Conservation (phyloP, 2,113 vertebrate species). For the Orycteropus afer region DNA sequence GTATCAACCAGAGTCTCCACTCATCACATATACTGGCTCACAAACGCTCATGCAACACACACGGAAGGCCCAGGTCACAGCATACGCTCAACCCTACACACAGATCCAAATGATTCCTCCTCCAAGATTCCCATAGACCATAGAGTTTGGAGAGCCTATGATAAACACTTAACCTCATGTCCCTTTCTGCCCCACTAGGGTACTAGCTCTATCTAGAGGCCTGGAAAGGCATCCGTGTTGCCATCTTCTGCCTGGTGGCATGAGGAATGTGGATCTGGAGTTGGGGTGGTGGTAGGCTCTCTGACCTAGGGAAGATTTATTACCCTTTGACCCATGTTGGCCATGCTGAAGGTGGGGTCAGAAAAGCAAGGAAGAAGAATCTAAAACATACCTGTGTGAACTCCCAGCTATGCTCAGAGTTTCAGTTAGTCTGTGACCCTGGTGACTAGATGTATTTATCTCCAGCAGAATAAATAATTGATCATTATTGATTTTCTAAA, state of each 20-base stretch:
- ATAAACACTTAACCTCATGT: not conserved
- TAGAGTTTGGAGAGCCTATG: not conserved
- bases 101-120: not conserved
- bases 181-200: not conserved
- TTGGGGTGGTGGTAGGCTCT: fast-evolving
- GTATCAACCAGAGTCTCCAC: not conserved
- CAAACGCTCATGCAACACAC: not conserved
- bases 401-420: not conserved
- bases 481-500: slow-evolving; percentile 55
- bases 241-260: not conserved
- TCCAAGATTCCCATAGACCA: not conserved
- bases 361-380: too few relatives aligned
- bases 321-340: fast-evolving
- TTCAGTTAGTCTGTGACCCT: not conserved
- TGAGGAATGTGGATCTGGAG: not conserved
- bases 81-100: not conserved
- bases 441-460: slow-evolving; percentile 53
- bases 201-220: not conserved
- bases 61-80: not conserved
- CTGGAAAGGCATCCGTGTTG: fast-evolving
- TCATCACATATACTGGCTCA: not conserved
- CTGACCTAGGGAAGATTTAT: not conserved
- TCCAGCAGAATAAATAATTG: slow-evolving; percentile 62
- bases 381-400: not conserved
- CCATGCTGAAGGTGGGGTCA: fast-evolving